phyloP scores from a whole-genome alignment of 2,888 invertebrate genomes.

The Cephus rjabovi region DNA sequence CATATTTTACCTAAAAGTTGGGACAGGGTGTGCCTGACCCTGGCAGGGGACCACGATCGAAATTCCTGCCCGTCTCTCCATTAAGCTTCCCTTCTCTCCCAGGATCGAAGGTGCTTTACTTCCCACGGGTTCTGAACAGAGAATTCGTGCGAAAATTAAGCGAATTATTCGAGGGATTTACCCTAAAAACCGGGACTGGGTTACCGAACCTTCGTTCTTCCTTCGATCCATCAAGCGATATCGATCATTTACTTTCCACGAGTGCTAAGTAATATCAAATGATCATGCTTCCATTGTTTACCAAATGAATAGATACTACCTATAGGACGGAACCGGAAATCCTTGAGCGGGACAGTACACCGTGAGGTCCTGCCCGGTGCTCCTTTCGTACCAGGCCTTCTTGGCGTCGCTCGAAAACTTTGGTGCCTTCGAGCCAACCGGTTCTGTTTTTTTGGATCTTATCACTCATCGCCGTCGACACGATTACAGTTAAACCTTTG shows the following conservation, averaged over 20 bases:
- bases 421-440: slow-evolving; percentile 72
- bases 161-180: slow-evolving; percentile 52
- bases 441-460: slow-evolving; percentile 66
- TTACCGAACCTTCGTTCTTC: slow-evolving; percentile 62
- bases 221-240: slow-evolving; percentile 64
- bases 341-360: slow-evolving; percentile 79
- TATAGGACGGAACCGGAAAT: slow-evolving; percentile 75
- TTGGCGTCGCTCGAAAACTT: slow-evolving; percentile 66
- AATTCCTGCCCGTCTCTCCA: slow-evolving; percentile 64
- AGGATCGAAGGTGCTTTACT: slow-evolving; percentile 70
- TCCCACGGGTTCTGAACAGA: slow-evolving; percentile 69
- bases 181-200: slow-evolving; percentile 72
- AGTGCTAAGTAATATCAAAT: slow-evolving; percentile 66
- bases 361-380: slow-evolving; percentile 74
- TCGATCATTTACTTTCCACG: slow-evolving; percentile 72
- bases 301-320: slow-evolving; percentile 56
- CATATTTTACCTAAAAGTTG: slow-evolving; percentile 75
- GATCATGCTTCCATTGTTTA: slow-evolving; percentile 5
- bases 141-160: slow-evolving; percentile 20
- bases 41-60: slow-evolving; percentile 70
- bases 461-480: background rate
- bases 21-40: slow-evolving; percentile 78
- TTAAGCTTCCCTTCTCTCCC: slow-evolving; percentile 67
- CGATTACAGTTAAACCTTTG: background rate
- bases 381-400: slow-evolving; percentile 76